Evolutionary conservation across 2,113 vertebrate genomes (phyloP), one percentile per base, ranked within the genome.

Genomic region (Cromileptes altivelis): DNA sequence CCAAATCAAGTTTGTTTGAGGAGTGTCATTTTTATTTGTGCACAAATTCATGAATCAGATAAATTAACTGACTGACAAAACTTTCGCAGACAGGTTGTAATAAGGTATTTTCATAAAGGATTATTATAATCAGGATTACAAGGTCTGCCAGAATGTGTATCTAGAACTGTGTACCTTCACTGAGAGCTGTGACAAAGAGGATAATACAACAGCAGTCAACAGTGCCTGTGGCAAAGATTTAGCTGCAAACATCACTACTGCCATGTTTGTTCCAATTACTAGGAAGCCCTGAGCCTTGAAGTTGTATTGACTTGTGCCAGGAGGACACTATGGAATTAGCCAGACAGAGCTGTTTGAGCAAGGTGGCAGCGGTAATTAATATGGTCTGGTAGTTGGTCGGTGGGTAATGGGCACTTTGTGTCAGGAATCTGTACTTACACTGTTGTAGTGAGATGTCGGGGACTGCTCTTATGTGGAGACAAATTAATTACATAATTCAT

Each of bases 241-340:
- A 55, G 82, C 85, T 73, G 77, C 80, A 86, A 90, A 86, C 90
- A 89, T 89, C 79, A 82, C 82, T 84, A 87, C 94, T 95, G 92
- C 94, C 89, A 94, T 90, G 85, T 96, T 93, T 94, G 96, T 97
- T 97, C 95, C 96, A 98, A 97, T 97, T 97, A 97, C 95, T 95
- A 94, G 94, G 95, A 96, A 94, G 88, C 94, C 95, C 88, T 96
- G 95, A 96, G 94, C 96, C 94, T 93, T 96, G 95, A 96, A 96
- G 94, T 94, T 92, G 90, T 96, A 97, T 96, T 96, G 96, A 97
- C 96, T 96, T 92, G 85, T 95, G 89, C 88, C 82, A 88, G 88
- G 69, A 84, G 83, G 84, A 90, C 86, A 88, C 84, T 68, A 72
- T 85, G 79, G 87, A 88, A 90, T 91, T 88, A 89, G 70, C 82